Evolutionary conservation across 1,140 invertebrate genomes (phyloP), one percentile per base, ranked within the genome.

Genomic region (Dinothrombium tinctorium): DNA sequence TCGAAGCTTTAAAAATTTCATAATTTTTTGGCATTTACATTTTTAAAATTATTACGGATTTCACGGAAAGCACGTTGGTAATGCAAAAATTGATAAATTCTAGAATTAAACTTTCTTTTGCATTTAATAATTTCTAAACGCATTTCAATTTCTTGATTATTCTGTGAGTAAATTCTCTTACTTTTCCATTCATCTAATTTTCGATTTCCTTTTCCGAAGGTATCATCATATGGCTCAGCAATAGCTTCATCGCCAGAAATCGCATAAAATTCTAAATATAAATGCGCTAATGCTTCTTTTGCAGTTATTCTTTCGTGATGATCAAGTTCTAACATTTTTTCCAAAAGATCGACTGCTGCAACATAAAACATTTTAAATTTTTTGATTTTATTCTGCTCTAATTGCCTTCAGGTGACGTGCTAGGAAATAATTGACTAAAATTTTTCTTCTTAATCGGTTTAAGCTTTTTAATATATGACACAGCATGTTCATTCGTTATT

Each of bases 261-360:
- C 1, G 83, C 74, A 64, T 92, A 94, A 54, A 89, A 76, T 22
- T 69, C 63, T 21, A 95, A 62, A 49, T 73, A 74, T 1, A 75
- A 68, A 65, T 95, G 87, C 12, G 77, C 76, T 26, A 95, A 59
- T n/a, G 86, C 86, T 56, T 83, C 68, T 53, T 84, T 78, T 3
- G 86, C 86, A 5, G 81, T 89, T 35, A 92, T 81, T 43, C 90
- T 69, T 50, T 74, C 78, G 49, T 95, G 87, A 33, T 84, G 73
- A 61, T 98, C 90, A 39, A 98, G 58, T 56, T 94, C 84, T 41
- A 98, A 61, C 83, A 95, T 96, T 53, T 77, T 69, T 56, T 92
- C 81, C 17, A 98, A 60, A 43, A 98, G 63, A 63, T 94, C 78
- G 49, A 98, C 75, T 3, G 90, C 90, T 74, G 46, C 21, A 25